A percentile compares a stretch with the other conserved stretches of the same genome.
Conservation (phyloP, 1,140 invertebrate species). For the Spodoptera litura region DNA sequence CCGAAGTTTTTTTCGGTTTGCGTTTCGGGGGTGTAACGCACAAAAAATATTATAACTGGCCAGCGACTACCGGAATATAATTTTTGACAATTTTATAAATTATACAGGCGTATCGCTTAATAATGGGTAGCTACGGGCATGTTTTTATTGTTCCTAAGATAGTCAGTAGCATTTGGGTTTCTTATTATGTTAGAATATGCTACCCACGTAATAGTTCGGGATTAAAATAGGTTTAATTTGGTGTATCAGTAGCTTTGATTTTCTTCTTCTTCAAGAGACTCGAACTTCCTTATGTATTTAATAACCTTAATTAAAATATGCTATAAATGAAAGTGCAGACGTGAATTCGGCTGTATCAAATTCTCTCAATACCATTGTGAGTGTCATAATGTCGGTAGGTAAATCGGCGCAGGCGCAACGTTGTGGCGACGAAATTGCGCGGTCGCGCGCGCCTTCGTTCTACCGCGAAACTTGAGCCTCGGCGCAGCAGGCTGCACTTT, state of each 20-base stretch:
- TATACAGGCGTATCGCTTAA: constrained; percentile 77
- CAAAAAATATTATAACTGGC: constrained; percentile 80
- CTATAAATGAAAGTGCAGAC: too few relatives aligned
- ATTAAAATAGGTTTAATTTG: not conserved
- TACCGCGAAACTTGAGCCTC: constrained; percentile 73
- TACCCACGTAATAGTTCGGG: not conserved
- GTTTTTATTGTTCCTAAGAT: constrained; percentile 64
- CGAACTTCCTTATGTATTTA: too few relatives aligned
- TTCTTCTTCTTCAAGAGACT: too few relatives aligned
- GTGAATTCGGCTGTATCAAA: too few relatives aligned
- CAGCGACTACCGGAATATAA: constrained; percentile 85
- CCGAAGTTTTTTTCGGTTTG: constrained; percentile 73
- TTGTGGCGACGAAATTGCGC: constrained; percentile 73
- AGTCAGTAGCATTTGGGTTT: constrained; percentile 43
- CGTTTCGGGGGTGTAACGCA: constrained; percentile 68
- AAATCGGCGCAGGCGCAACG: constrained; percentile 34
- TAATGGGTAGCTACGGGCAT: constrained; percentile 73
- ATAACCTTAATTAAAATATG: too few relatives aligned
- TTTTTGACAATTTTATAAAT: constrained; percentile 85
- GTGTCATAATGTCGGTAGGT: constrained; percentile 12
- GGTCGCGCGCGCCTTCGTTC: constrained; percentile 69
- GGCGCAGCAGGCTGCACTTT: constrained; percentile 36
- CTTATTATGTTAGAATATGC: constrained; percentile 36
- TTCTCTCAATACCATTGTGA: not conserved
- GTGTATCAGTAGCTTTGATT: not conserved